These are phyloP conservation scores for Caenorhabditis sp. DNA, from an alignment of 2,888 invertebrate species.

Conservation along the genomic window DNA sequence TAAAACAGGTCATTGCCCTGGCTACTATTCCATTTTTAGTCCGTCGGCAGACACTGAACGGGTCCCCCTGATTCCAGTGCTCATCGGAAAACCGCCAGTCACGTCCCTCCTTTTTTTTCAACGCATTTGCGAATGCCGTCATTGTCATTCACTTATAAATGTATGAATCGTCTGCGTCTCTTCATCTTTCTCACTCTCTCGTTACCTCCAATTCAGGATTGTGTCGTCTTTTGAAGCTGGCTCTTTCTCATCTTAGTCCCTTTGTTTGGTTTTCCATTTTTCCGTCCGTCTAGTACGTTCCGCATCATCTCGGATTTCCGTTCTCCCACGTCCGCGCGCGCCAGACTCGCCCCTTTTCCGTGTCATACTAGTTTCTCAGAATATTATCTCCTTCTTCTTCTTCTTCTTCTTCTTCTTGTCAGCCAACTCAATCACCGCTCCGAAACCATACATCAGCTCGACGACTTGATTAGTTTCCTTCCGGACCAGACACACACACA, in stretches of 20 bases:
- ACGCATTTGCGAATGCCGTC: background rate
- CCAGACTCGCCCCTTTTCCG: background rate
- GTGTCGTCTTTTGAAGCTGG: background rate
- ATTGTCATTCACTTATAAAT: slow-evolving; percentile 5
- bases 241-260: background rate
- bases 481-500: background rate
- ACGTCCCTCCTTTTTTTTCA: background rate
- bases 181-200: background rate
- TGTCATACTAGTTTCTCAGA: slow-evolving; percentile 14
- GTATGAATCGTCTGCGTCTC: slow-evolving; percentile 10
- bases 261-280: slow-evolving; percentile 26
- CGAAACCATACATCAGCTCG: background rate
- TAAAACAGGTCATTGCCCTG: too few relatives aligned
- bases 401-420: slow-evolving; percentile 2
- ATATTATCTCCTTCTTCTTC: too few relatives aligned
- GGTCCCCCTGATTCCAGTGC: background rate
- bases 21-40: background rate
- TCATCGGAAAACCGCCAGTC: background rate
- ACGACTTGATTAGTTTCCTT: background rate
- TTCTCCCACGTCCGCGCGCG: slow-evolving; percentile 36
- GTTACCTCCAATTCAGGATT: slow-evolving; percentile 2
- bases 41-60: background rate
- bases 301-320: slow-evolving; percentile 40
- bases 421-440: background rate
- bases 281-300: slow-evolving; percentile 28